Conservation (phyloP, 1,140 invertebrate genomes). For the Euwallacea fornicatus region DNA sequence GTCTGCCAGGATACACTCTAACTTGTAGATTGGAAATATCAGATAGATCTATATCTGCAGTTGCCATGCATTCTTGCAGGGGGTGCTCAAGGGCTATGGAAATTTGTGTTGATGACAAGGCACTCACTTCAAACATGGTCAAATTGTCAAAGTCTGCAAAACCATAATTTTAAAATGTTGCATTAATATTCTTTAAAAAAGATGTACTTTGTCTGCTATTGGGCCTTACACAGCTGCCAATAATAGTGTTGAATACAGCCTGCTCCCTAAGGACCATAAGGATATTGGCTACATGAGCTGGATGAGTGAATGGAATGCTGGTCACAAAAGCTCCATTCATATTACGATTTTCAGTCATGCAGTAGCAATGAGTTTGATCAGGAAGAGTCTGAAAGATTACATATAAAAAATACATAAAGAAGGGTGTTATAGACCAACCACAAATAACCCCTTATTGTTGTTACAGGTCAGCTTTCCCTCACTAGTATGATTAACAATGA, state of each 20-base stretch:
- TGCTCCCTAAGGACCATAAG: slow-evolving; percentile 85
- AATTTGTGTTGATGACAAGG: slow-evolving; percentile 85
- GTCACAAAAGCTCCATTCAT: slow-evolving; percentile 80
- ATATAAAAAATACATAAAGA: slow-evolving; percentile 12
- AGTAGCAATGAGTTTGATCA: slow-evolving; percentile 92
- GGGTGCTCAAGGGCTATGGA: slow-evolving; percentile 92
- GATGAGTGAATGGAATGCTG: slow-evolving; percentile 90
- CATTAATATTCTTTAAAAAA: slow-evolving; percentile 8
- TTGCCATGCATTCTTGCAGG: slow-evolving; percentile 87
- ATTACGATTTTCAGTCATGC: slow-evolving; percentile 79
- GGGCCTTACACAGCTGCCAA: slow-evolving; percentile 83
- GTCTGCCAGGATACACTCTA: slow-evolving; percentile 54
- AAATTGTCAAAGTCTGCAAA: slow-evolving; percentile 72
- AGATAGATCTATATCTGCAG: slow-evolving; percentile 84
- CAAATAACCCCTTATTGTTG: slow-evolving; percentile 74
- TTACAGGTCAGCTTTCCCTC: slow-evolving; percentile 68
- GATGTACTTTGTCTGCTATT: slow-evolving; percentile 69
- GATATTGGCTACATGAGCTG: slow-evolving; percentile 88
- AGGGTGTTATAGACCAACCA: slow-evolving; percentile 61
- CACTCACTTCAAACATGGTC: slow-evolving; percentile 89
- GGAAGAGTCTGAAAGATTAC: slow-evolving; percentile 72
- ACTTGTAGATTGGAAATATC: slow-evolving; percentile 75
- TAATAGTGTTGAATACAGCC: slow-evolving; percentile 86
- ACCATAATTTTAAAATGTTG: slow-evolving; percentile 46
- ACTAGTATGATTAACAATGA: slow-evolving; percentile 75